A percentile compares a stretch with the other conserved stretches of the same genome.
Evolutionary conservation across 2,113 vertebrate species (phyloP).

Genomic region (Bostrychus sinensis): DNA sequence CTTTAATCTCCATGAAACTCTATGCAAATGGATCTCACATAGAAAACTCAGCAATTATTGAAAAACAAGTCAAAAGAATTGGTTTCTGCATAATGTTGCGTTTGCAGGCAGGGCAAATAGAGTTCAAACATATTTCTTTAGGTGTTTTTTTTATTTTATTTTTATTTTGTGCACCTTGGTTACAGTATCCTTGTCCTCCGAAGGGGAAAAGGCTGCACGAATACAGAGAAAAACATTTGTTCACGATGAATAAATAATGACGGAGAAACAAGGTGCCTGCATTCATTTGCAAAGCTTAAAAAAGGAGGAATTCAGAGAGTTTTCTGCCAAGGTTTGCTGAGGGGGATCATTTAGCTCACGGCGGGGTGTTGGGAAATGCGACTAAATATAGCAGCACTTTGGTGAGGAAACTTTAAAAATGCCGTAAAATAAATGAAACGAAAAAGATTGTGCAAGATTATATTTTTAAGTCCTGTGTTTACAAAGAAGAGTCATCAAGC

Average conservation of each 20-base stretch:
- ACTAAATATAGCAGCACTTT: slow-evolving; percentile 65
- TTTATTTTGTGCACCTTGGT: slow-evolving; percentile 24
- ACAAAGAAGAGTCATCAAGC: slow-evolving; percentile 9
- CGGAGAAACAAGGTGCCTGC: slow-evolving; percentile 63
- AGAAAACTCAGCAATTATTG: slow-evolving; percentile 48
- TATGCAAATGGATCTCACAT: slow-evolving; percentile 45
- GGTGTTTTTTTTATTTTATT: slow-evolving; percentile 12
- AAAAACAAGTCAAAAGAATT: slow-evolving; percentile 49
- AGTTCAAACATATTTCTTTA: slow-evolving; percentile 32
- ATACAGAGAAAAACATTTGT: slow-evolving; percentile 72
- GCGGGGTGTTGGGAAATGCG: slow-evolving; percentile 41
- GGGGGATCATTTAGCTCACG: slow-evolving; percentile 57
- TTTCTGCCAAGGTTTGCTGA: slow-evolving; percentile 48
- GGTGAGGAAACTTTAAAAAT: slow-evolving; percentile 51
- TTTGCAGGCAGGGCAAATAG: neutral
- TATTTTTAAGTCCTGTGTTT: slow-evolving; percentile 34
- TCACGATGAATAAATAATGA: slow-evolving; percentile 78
- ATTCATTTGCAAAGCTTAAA: slow-evolving; percentile 72
- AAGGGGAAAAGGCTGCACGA: slow-evolving; percentile 37
- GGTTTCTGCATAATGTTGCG: slow-evolving; percentile 32
- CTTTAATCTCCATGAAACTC: slow-evolving; percentile 58
- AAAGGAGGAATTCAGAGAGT: slow-evolving; percentile 50
- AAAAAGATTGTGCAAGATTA: slow-evolving; percentile 35
- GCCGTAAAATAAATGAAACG: slow-evolving; percentile 51
- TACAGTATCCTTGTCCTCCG: slow-evolving; percentile 43